Conservation (phyloP, 1,140 invertebrate genomes). For the Drosophila novamexicana region DNA sequence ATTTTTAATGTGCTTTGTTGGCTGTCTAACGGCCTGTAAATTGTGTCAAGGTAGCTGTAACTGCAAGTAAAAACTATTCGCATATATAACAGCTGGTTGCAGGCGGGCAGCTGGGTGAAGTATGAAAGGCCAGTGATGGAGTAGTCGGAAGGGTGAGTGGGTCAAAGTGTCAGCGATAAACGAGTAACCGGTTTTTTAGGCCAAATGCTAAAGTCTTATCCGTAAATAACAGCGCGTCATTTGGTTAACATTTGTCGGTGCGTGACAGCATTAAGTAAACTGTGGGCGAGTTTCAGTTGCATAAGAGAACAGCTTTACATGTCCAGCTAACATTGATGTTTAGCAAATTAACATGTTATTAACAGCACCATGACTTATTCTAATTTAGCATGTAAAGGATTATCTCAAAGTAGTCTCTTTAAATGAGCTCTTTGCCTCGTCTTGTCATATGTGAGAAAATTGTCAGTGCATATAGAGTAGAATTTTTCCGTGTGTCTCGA, state of each 20-base stretch:
- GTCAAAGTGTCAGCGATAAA: constrained; percentile 13
- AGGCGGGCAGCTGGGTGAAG: no score
- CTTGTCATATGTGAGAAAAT: constrained; percentile 2
- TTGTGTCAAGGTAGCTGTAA: constrained; percentile 68
- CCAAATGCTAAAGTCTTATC: constrained; percentile 9
- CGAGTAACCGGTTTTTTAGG: constrained; percentile 24
- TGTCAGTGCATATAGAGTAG: not conserved
- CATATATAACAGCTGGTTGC: constrained; percentile 12
- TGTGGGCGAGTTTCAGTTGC: not conserved
- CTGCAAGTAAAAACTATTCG: constrained; percentile 35
- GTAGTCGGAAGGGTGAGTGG: not conserved
- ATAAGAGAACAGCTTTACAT: no score
- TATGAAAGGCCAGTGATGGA: not conserved
- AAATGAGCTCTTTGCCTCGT: not conserved
- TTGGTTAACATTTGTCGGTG: no score
- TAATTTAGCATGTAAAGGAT: not conserved
- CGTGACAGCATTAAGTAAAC: not conserved
- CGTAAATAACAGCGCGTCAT: not conserved
- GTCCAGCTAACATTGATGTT: not conserved
- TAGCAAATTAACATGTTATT: not conserved
- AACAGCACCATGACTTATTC: no score
- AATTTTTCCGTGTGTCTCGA: constrained; percentile 1
- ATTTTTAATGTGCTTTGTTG: constrained; percentile 70
- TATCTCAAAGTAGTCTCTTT: not conserved
- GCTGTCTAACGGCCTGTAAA: constrained; percentile 74